phyloP scores from a whole-genome alignment of 2,113 vertebrate species.

The Etheostoma spectabile region DNA sequence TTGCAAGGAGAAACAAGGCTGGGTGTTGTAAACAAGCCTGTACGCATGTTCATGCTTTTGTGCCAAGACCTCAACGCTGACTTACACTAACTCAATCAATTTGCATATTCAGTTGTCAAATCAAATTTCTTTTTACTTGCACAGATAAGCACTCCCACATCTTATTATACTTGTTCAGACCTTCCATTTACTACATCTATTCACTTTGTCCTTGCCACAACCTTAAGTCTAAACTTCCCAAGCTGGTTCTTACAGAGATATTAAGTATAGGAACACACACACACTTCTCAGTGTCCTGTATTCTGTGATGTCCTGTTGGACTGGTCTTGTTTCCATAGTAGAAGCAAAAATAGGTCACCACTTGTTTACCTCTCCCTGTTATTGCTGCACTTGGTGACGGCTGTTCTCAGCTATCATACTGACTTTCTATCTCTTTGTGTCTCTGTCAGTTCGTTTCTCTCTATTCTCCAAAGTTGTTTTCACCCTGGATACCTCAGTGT shows the following conservation, averaged over 20 bases:
- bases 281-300: constrained; percentile 10
- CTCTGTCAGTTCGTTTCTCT: background rate
- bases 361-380: constrained; percentile 60
- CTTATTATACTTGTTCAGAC: background rate
- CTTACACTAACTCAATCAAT: background rate
- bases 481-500: background rate
- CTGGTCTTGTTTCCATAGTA: constrained; percentile 53
- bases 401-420: constrained; percentile 51
- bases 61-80: background rate
- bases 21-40: constrained; percentile 29
- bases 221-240: background rate
- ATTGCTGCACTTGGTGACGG: constrained; percentile 38
- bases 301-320: constrained; percentile 29
- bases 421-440: background rate
- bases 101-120: constrained; percentile 18
- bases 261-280: background rate
- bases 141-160: background rate
- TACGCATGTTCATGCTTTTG: background rate
- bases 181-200: background rate
- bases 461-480: background rate
- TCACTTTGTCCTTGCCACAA: background rate
- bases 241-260: background rate
- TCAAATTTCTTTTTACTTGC: background rate
- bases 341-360: constrained; percentile 67
- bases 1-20: constrained; percentile 3